Evolutionary conservation across 2,113 vertebrate genomes (phyloP).

Genomic region (Sporophila hypoxantha): DNA sequence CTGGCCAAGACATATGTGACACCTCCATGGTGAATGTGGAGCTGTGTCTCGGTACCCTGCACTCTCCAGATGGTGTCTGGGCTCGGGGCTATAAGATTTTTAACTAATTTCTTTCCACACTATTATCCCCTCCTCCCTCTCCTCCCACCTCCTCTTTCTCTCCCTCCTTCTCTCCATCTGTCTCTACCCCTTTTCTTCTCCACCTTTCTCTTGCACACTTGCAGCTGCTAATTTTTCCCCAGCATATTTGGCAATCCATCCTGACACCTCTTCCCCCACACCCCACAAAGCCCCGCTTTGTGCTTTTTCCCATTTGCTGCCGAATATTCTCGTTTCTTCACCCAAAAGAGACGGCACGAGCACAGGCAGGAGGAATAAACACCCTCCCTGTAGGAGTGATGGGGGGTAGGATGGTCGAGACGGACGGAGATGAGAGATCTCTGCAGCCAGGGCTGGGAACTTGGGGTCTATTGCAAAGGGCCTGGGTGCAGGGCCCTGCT

Average conservation of each 20-base stretch:
- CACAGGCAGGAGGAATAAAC: neutral
- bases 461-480: too few relatives aligned
- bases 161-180: slow-evolving; percentile 74
- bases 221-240: slow-evolving; percentile 69
- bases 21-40: neutral
- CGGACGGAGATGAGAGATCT: too few relatives aligned
- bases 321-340: neutral
- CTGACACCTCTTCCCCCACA: slow-evolving; percentile 49
- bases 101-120: slow-evolving; percentile 33
- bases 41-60: neutral
- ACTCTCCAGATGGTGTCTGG: neutral
- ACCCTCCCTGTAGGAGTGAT: too few relatives aligned
- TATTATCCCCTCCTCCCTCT: slow-evolving; percentile 40
- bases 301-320: neutral
- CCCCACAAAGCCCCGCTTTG: neutral
- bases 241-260: slow-evolving; percentile 62
- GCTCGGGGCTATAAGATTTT: neutral
- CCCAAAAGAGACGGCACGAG: neutral
- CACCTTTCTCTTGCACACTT: slow-evolving; percentile 59
- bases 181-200: slow-evolving; percentile 48
- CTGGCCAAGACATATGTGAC: neutral
- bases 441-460: too few relatives aligned
- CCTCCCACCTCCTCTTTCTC: slow-evolving; percentile 52
- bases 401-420: too few relatives aligned
- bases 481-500: too few relatives aligned